Base-by-base conservation (phyloP, 2,888 invertebrate species). In the Xestia c-nigrum region DNA sequence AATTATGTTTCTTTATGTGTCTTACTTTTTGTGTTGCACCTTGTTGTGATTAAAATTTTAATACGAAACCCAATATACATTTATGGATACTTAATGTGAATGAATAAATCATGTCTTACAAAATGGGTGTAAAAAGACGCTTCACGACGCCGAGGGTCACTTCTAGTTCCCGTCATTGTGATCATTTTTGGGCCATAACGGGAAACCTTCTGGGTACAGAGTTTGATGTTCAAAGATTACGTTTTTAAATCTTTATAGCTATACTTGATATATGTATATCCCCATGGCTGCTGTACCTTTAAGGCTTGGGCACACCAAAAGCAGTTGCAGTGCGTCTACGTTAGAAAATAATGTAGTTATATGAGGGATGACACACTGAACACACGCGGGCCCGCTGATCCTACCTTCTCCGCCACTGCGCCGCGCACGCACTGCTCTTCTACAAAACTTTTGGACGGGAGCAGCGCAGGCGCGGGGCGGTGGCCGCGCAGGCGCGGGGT, bases 11-110 rank as follows among this genome's bases (percentile, higher is more conserved):
- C 21, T 78, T 84, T 82, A 86, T 78, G 73, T 86, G 74, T 88
- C 81, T 87, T 85, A 85, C 40, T 83, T 76, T 82, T 71, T 86
- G 70, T 88, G 87, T 88, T 83, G 89, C 89, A 89, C 89, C 81
- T 80, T 88, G 70, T 83, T 89, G 89, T 89, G 85, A 90, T 88
- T 83, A 87, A 83, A 81, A 73, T 65, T 38, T 61, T 72, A 55
- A 61, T 52, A 31, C 5, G 24, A 52, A 57, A 63, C 24, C 14
- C 21, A 38, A 43, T 31, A 21, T 24, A 9, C 5, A n/a, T 65
- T 63, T 47, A 21, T n/a, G 78, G 16, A 24, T 50, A n/a, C n/a
- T n/a, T n/a, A 50, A 5, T 59, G 16, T 47, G 3, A 24, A 46
- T 80, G 3, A 63, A 63, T 31, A 5, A 81, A 67, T 43, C 5